Conservation (phyloP, 2,797 vertebrate species). For the Adrianichthys oophorus region DNA sequence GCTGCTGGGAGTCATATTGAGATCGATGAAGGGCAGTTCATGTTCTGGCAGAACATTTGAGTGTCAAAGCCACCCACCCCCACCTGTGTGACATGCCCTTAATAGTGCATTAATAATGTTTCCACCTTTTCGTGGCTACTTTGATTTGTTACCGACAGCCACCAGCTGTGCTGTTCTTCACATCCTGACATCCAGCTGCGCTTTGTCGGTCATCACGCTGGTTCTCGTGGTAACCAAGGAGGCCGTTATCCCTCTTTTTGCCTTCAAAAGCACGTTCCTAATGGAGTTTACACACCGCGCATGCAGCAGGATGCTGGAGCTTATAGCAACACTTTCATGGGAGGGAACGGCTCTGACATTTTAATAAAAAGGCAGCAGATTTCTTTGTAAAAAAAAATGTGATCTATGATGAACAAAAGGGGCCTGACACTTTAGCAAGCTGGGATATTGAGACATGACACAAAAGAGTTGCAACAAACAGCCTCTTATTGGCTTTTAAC, state of each 20-base stretch:
- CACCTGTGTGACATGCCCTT: conserved; percentile 22
- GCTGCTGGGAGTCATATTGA: conserved; percentile 1
- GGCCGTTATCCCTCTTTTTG: conserved; percentile 20
- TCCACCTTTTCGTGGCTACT: conserved; percentile 30
- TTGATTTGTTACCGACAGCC: conserved; percentile 46
- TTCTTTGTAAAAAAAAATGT: background rate
- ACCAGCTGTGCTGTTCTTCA: conserved; percentile 36
- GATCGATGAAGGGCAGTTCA: conserved; percentile 17
- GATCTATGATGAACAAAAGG: conserved; percentile 1
- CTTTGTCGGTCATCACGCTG: conserved; percentile 18
- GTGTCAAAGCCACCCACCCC: conserved; percentile 5
- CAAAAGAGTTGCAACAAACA: background rate
- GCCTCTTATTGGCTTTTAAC: background rate
- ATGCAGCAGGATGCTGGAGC: background rate
- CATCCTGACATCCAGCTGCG: conserved; percentile 39
- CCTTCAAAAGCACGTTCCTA: conserved; percentile 2
- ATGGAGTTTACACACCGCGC: background rate
- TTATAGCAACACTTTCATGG: background rate
- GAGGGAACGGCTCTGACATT: background rate
- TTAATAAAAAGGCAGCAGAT: background rate
- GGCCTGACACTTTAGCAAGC: background rate
- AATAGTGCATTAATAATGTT: conserved; percentile 49
- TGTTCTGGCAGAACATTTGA: conserved; percentile 7
- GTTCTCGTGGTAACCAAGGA: conserved; percentile 40
- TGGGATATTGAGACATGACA: conserved; percentile 3